Percentiles rank a stretch among this genome's conserved stretches.
Evolutionary conservation across 1,140 invertebrate species (phyloP).

Genomic region (Drosophila fuyamai): DNA sequence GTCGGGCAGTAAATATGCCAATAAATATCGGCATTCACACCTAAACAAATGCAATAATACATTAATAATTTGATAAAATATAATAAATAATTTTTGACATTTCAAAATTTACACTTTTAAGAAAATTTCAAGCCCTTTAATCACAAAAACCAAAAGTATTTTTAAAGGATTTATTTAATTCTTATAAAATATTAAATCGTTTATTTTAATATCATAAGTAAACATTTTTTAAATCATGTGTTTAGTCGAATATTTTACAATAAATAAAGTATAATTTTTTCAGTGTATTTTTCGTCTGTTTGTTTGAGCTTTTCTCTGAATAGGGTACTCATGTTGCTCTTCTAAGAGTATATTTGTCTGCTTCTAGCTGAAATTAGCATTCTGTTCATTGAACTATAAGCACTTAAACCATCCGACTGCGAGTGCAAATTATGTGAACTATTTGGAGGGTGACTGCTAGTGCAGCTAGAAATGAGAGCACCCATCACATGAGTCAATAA

Average conservation of each 20-base stretch:
- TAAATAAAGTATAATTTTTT: background rate
- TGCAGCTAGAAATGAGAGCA: conserved; percentile 12
- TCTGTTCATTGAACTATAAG: conserved; percentile 15
- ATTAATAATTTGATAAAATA: background rate
- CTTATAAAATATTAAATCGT: too few species aligned
- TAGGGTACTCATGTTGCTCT: conserved; percentile 1
- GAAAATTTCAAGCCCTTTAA: too few species aligned
- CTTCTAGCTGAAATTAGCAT: conserved; percentile 15
- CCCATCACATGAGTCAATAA: conserved; percentile 25
- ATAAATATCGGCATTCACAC: background rate
- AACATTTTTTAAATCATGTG: too few species aligned
- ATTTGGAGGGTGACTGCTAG: conserved; percentile 14
- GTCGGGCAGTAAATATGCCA: conserved; percentile 14
- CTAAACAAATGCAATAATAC: background rate
- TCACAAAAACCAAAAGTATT: too few species aligned
- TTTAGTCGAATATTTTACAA: too few species aligned
- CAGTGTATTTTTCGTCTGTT: background rate
- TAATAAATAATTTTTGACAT: too few species aligned
- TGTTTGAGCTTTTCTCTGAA: background rate
- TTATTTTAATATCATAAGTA: too few species aligned
- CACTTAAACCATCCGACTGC: conserved; percentile 31
- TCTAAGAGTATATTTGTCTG: conserved; percentile 9
- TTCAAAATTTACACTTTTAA: too few species aligned
- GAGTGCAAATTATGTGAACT: conserved; percentile 20
- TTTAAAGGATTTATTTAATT: too few species aligned